phyloP scores from a whole-genome alignment of 2,888 invertebrate genomes.

The Tillus elongatus region DNA sequence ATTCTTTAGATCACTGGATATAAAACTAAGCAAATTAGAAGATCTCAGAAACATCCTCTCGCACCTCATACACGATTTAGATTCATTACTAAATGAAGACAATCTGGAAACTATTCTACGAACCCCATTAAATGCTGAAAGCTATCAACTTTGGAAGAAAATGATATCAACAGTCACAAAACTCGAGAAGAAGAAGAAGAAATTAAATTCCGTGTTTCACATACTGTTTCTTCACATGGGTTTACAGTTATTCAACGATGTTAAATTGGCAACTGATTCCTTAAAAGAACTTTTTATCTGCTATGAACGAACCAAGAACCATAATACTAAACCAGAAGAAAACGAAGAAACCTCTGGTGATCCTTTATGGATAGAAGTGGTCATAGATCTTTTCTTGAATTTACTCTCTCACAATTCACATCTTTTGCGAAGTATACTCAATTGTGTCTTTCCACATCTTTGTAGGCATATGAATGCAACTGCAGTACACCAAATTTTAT shows the following conservation, averaged over 20 bases:
- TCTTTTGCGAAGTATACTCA: conserved; percentile 63
- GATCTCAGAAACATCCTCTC: conserved; percentile 52
- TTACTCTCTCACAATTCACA: conserved; percentile 67
- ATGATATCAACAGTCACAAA: conserved; percentile 48
- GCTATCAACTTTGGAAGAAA: conserved; percentile 54
- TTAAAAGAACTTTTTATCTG: conserved; percentile 66
- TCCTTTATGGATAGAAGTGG: conserved; percentile 76
- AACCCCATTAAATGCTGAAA: conserved; percentile 49
- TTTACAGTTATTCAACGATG: conserved; percentile 62
- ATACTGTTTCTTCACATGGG: conserved; percentile 64
- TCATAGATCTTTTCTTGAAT: conserved; percentile 69
- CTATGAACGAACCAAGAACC: conserved; percentile 48
- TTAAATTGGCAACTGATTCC: conserved; percentile 58
- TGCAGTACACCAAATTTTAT: conserved; percentile 61
- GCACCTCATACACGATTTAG: conserved; percentile 50
- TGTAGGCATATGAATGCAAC: conserved; percentile 60
- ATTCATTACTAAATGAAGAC: conserved; percentile 45
- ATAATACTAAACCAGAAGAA: conserved; percentile 23
- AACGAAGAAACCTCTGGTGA: conserved; percentile 43
- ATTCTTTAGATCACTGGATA: conserved; percentile 61
- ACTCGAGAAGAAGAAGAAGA: conserved; percentile 46
- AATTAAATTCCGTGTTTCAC: conserved; percentile 56
- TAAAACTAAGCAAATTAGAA: conserved; percentile 57
- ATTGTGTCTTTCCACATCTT: conserved; percentile 65
- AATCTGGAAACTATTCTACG: conserved; percentile 47